These are phyloP conservation scores for Aleadryas rufinucha DNA, from an alignment of 2,113 vertebrate species.

Conservation along the genomic window DNA sequence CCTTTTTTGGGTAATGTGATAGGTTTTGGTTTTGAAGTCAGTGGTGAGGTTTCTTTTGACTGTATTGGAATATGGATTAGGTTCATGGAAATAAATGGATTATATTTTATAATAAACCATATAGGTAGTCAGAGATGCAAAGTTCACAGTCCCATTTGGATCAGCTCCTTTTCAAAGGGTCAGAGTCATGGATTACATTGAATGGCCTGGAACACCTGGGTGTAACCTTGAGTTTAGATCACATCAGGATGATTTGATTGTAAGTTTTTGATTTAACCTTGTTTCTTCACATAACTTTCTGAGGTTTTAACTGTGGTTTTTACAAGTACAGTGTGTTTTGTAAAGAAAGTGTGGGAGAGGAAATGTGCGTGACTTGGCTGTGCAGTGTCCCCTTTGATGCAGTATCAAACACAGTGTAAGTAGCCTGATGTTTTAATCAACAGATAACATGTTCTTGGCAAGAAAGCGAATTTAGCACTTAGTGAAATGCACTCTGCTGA, in stretches of 20 bases:
- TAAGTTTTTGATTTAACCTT: background rate
- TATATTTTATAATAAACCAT: background rate
- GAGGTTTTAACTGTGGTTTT: background rate
- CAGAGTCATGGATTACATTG: background rate
- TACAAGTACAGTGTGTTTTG: background rate
- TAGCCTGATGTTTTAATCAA: background rate
- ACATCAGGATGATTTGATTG: background rate
- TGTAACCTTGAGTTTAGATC: background rate
- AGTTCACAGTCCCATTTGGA: background rate
- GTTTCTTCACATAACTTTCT: background rate
- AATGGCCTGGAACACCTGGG: background rate
- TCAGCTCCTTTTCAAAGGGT: background rate
- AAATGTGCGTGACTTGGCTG: background rate
- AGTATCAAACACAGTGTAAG: background rate
- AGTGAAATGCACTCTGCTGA: background rate
- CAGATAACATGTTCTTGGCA: background rate
- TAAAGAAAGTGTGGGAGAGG: background rate
- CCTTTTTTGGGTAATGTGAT: background rate
- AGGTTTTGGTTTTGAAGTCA: background rate
- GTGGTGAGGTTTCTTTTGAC: background rate
- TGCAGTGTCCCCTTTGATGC: background rate
- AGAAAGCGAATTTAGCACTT: background rate
- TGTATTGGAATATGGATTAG: background rate
- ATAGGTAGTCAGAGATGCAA: background rate
- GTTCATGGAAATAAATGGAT: background rate